These are phyloP conservation scores for Spodoptera frugiperda DNA, from an alignment of 1,140 invertebrate species.

Conservation along the genomic window DNA sequence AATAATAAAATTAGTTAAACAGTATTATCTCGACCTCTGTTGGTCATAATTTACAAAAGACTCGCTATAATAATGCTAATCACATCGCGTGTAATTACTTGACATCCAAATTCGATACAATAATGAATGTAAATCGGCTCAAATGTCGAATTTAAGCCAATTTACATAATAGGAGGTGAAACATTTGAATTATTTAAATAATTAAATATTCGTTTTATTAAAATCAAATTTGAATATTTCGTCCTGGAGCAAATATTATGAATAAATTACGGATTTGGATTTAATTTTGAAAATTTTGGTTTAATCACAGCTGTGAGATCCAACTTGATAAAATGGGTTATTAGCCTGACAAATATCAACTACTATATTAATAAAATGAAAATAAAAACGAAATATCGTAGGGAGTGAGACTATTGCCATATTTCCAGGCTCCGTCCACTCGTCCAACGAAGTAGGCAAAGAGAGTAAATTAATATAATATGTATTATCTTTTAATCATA, in stretches of 20 bases:
- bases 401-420: no score
- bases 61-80: conserved; percentile 65
- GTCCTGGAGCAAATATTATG: conserved; percentile 45
- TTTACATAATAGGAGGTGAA: conserved; percentile 69
- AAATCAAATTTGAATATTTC: conserved; percentile 57
- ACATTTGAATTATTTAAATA: conserved; percentile 64
- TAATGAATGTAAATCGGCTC: conserved; percentile 68
- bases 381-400: no score
- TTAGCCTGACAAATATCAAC: no score
- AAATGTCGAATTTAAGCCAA: conserved; percentile 64
- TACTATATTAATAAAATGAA: no score
- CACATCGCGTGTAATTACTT: conserved; percentile 53
- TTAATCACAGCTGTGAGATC: background rate
- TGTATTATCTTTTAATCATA: no score
- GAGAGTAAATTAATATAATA: no score
- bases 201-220: conserved; percentile 56
- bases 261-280: conserved; percentile 27
- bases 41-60: conserved; percentile 50
- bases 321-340: no score
- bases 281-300: conserved; percentile 4
- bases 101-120: conserved; percentile 64
- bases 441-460: no score
- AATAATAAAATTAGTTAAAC: conserved; percentile 15
- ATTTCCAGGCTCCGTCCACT: no score
- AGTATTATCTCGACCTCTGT: conserved; percentile 38